A percentile compares a stretch with the other conserved stretches of the same genome.
phyloP scores from a whole-genome alignment of 2,888 invertebrate species.

The Temnothorax ravouxi region DNA sequence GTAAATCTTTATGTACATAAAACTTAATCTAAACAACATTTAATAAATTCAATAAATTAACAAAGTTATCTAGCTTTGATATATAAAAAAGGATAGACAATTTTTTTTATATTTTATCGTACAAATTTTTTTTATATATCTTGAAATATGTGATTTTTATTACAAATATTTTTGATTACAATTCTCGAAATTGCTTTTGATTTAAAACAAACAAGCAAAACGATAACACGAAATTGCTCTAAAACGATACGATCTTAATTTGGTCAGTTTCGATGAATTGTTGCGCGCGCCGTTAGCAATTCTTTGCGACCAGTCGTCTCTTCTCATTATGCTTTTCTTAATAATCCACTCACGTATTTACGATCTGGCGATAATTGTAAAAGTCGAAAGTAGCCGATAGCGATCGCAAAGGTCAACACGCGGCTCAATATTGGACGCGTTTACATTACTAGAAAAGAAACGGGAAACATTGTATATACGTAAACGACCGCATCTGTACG shows the following conservation, averaged over 20 bases:
- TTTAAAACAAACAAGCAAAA: not conserved
- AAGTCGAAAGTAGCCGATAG: slow-evolving; percentile 57
- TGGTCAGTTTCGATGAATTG: not conserved
- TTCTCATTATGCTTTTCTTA: slow-evolving; percentile 21
- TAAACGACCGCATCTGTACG: slow-evolving; percentile 32
- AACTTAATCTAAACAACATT: not conserved
- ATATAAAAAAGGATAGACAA: not conserved
- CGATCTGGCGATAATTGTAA: slow-evolving; percentile 44
- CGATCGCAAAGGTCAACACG: slow-evolving; percentile 50
- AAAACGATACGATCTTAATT: not conserved
- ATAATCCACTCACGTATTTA: slow-evolving; percentile 43
- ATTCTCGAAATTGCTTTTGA: not conserved
- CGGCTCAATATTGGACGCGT: slow-evolving; percentile 21
- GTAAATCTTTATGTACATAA: not conserved
- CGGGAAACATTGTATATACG: slow-evolving; percentile 44
- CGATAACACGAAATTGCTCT: not conserved
- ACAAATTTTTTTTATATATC: not conserved
- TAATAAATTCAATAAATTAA: not conserved
- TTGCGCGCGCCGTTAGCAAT: not conserved
- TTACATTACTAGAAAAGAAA: slow-evolving; percentile 32
- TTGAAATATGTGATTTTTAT: not conserved
- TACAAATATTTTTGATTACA: not conserved
- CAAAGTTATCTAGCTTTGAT: not conserved
- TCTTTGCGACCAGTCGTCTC: not conserved
- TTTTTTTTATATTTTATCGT: not conserved